Percentiles rank a stretch among this genome's conserved stretches.
These are phyloP conservation scores for Craniophora ligustri DNA, from an alignment of 2,888 invertebrate genomes.

Conservation along the genomic window DNA sequence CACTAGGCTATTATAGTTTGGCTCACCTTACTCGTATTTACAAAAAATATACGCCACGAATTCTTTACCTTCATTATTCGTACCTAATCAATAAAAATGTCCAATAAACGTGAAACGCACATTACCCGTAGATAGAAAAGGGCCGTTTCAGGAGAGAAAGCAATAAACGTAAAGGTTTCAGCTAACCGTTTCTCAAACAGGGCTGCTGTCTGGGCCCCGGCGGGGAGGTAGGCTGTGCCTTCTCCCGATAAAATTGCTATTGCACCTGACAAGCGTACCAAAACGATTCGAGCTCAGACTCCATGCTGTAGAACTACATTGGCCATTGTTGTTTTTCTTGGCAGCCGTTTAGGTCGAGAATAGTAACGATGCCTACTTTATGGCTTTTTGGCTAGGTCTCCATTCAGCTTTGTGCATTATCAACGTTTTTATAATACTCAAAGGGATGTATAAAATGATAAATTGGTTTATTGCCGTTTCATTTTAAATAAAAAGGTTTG, in stretches of 20 bases:
- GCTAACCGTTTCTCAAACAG: constrained; percentile 71
- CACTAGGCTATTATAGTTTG: too few relatives aligned
- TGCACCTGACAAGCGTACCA: constrained; percentile 74
- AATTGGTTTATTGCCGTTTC: too few relatives aligned
- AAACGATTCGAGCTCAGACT: constrained; percentile 60
- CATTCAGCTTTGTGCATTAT: not conserved
- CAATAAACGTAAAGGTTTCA: constrained; percentile 69
- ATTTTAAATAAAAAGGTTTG: too few relatives aligned
- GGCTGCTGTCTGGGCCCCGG: constrained; percentile 64
- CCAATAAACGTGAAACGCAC: constrained; percentile 65
- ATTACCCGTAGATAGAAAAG: constrained; percentile 57
- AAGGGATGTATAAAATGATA: not conserved
- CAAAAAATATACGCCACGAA: not conserved
- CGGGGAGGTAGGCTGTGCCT: constrained; percentile 56
- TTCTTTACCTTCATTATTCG: constrained; percentile 6
- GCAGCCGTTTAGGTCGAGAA: constrained; percentile 45
- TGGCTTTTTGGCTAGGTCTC: constrained; percentile 30
- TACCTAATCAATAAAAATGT: constrained; percentile 56
- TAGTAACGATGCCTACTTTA: constrained; percentile 51
- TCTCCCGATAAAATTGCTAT: constrained; percentile 68
- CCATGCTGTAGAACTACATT: constrained; percentile 37
- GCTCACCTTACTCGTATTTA: too few relatives aligned
- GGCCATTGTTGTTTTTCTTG: constrained; percentile 49
- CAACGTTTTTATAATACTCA: not conserved
- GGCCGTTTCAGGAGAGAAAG: constrained; percentile 55